Evolutionary conservation across 2,888 invertebrate genomes (phyloP).

Genomic region (Raillietiella orientalis): DNA sequence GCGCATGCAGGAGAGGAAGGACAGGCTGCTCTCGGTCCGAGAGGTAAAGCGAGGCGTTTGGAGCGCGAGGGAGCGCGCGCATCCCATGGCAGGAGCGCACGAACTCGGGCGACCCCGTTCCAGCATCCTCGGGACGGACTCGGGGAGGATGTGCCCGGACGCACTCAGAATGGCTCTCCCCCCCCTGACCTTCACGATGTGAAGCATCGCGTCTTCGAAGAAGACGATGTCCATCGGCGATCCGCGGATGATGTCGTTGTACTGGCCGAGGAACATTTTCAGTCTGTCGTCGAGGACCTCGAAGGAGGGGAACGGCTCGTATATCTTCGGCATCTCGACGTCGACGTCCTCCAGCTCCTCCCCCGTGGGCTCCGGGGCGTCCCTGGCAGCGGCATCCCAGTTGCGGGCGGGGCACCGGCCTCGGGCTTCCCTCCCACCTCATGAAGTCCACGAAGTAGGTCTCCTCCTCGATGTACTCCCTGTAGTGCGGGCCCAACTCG

Average conservation of each 20-base stretch:
- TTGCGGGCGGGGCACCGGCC: not conserved
- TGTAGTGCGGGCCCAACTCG: conserved; percentile 34
- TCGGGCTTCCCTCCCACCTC: conserved; percentile 25
- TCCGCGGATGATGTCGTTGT: conserved; percentile 82
- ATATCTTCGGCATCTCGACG: conserved; percentile 81
- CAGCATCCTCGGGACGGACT: too few relatives aligned
- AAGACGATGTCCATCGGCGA: conserved; percentile 87
- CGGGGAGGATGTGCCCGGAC: too few relatives aligned
- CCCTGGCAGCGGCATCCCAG: conserved; percentile 19
- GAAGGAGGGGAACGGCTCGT: conserved; percentile 61
- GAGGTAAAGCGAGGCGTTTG: too few relatives aligned
- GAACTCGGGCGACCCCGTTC: too few relatives aligned
- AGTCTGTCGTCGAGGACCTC: conserved; percentile 47
- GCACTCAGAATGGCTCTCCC: too few relatives aligned
- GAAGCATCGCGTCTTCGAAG: conserved; percentile 85
- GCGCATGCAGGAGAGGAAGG: too few relatives aligned
- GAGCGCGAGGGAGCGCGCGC: too few relatives aligned
- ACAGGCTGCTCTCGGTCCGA: too few relatives aligned
- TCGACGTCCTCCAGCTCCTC: conserved; percentile 91
- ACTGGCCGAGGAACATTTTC: conserved; percentile 64
- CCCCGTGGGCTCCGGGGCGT: conserved; percentile 87
- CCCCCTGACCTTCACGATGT: conserved; percentile 53
- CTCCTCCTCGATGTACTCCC: conserved; percentile 33
- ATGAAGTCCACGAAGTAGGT: conserved; percentile 82
- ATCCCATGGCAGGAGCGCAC: too few relatives aligned